Evolutionary conservation across 2,888 invertebrate species (phyloP).

Genomic region (Melinopterus prodromus): DNA sequence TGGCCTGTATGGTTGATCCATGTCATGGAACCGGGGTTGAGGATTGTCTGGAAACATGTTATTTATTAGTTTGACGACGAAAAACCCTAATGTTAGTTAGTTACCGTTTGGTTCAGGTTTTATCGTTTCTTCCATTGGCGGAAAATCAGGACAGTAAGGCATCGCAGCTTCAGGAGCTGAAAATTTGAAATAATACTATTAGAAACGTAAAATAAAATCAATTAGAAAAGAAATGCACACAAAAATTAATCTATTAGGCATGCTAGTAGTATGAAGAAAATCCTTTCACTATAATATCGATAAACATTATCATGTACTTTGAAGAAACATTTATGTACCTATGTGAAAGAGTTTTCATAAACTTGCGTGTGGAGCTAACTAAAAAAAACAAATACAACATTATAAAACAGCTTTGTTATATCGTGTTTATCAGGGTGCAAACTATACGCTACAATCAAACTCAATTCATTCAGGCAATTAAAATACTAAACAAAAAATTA

Average conservation of each 20-base stretch:
- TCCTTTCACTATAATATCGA: no score
- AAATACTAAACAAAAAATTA: conserved; percentile 12
- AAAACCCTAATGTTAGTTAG: background rate
- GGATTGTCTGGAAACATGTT: conserved; percentile 29
- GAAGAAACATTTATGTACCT: no score
- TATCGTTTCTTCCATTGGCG: conserved; percentile 22
- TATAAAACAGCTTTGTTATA: background rate
- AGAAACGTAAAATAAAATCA: background rate
- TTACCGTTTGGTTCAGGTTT: conserved; percentile 35
- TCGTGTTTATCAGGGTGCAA: background rate
- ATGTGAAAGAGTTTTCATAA: no score
- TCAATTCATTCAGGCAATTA: background rate
- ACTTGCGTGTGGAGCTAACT: no score
- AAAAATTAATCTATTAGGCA: background rate
- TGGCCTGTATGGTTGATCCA: conserved; percentile 15
- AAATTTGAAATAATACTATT: conserved; percentile 22
- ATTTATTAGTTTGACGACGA: conserved; percentile 8
- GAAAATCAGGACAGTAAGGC: conserved; percentile 18
- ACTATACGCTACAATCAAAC: background rate
- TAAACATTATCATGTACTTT: no score
- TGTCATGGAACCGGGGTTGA: conserved; percentile 26
- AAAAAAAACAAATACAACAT: background rate
- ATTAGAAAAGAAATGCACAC: conserved; percentile 17
- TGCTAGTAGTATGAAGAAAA: background rate
- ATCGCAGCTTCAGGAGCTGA: conserved; percentile 27